Base-by-base conservation (phyloP, 2,888 invertebrate genomes). In the Drymonia ruficornis region DNA sequence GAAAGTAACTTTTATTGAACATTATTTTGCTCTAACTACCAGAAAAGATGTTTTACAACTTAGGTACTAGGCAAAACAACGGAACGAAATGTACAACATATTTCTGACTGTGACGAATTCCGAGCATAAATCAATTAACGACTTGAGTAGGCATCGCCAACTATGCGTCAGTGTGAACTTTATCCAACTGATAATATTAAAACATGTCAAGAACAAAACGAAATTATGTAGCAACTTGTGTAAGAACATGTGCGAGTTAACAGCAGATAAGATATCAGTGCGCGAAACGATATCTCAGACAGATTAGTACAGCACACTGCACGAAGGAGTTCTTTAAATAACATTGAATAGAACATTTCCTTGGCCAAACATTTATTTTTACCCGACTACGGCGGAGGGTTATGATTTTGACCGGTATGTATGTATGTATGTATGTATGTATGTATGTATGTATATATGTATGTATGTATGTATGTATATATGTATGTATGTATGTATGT, bases 131-230 rank as follows among this genome's bases (percentile, higher is more conserved):
- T 40, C 16, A 40, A 40, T 15, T 9, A 40, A 40, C 40, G 9
- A 40, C 16, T 36, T 36, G 13, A n/a, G 36, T 40, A 40, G 40
- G 16, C 8, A 40, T n/a, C 40, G 40, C 8, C 1, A 40, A 40
- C 16, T 40, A 40, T 40, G 40, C 15, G 23, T 23, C 16, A 12
- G 16, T 16, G 40, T 40, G 40, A 40, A 40, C 40, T 40, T 40
- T 40, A 40, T 40, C 7, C 40, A 16, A 9, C 40, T 16, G 40
- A 40, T 16, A 8, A 16, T 40, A 9, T 16, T 1, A 15, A 40
- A 40, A 15, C 40, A 43, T 57, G 65, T 61, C 63, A 57, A 53
- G 42, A 48, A 43, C 43, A 43, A 61, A 31, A 40, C 29, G 42
- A 55, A 18, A 34, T 56, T 44, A 53, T 50, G 52, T 53, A 23